A percentile compares a stretch with the other conserved stretches of the same genome.
phyloP scores from a whole-genome alignment of 64 coral and sea anemone genomes.

The Acropora tenuis region DNA sequence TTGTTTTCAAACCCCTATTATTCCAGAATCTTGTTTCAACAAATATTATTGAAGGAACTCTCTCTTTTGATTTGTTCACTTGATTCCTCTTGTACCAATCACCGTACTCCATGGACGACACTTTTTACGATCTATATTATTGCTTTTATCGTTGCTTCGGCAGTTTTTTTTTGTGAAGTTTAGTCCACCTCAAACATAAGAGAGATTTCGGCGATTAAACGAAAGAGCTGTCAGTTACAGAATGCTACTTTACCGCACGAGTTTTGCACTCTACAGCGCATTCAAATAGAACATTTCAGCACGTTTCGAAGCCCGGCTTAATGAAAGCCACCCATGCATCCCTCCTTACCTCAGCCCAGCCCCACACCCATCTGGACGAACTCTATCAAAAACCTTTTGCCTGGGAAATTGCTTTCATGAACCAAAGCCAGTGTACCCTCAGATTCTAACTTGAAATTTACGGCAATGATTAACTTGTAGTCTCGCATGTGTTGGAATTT shows the following conservation, averaged over 20 bases:
- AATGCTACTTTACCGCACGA: not conserved
- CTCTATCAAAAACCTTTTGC: too few species aligned
- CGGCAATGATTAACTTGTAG: not conserved
- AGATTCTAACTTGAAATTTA: not conserved
- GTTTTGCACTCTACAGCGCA: not conserved
- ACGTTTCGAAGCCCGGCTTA: not conserved
- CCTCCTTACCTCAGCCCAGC: not conserved
- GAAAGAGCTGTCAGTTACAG: not conserved
- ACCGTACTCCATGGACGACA: too few species aligned
- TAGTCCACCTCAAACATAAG: not conserved
- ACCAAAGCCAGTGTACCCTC: not conserved
- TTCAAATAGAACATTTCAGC: not conserved
- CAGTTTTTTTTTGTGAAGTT: too few species aligned
- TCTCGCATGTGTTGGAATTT: not conserved
- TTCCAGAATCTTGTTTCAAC: too few species aligned
- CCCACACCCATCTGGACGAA: not conserved
- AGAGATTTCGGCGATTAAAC: not conserved
- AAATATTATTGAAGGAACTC: too few species aligned
- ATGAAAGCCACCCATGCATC: not conserved
- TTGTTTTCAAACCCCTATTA: too few species aligned
- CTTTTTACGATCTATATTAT: too few species aligned
- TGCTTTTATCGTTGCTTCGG: too few species aligned
- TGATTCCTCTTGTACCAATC: too few species aligned
- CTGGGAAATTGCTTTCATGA: not conserved
- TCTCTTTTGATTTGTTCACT: too few species aligned